Base-by-base conservation (phyloP, 2,797 vertebrate species). In the Propithecus deckenii region DNA sequence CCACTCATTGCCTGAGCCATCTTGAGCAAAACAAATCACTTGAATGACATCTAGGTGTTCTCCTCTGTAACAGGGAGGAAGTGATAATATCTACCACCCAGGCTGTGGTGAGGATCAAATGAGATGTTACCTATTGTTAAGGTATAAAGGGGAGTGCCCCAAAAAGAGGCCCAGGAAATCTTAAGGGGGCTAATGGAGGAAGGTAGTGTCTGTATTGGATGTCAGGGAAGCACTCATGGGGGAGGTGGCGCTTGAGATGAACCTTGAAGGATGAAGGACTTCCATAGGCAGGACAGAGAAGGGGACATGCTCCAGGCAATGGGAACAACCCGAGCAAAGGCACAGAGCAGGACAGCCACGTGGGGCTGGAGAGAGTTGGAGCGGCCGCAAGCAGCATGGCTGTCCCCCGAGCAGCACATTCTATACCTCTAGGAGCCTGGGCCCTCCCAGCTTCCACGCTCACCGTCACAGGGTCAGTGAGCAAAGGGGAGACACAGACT, bases 21-120 rank as follows among this genome's bases (percentile, higher is more conserved):
- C 55, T 55, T 76, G 74, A 89, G 69, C 61, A 93, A 93, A 93
- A 86, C 20, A 86, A 93, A 94, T 94, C 95, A 84, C 25, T 79
- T 84, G 65, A 79, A 80, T 84, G 69, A 22, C 86, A 91, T 55
- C 72, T 81, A 63, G 14, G 25, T 6, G 35, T 75, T 86, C 84
- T 95, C 80, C 43, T 76, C 85, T 80, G 48, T 48, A 69, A 88
- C 79, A 20, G 23, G 35, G 84, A 95, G 91, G 89, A 96, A 96
- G 55, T 71, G 71, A 95, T 96, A 59, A 52, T 48, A 94, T 79
- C 86, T 86, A 67, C 83, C 50, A n/a, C 59, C 41, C 57, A 55
- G 69, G 67, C 30, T 72, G 89, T 11, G 91, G 89, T 63, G 23
- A 96, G 75, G 78, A 43, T 91, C 93, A 96, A 55, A 93, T 2